Evolutionary conservation across 2,888 invertebrate genomes (phyloP), one percentile per base, ranked within the genome.

Genomic region (Xylocampa areola): DNA sequence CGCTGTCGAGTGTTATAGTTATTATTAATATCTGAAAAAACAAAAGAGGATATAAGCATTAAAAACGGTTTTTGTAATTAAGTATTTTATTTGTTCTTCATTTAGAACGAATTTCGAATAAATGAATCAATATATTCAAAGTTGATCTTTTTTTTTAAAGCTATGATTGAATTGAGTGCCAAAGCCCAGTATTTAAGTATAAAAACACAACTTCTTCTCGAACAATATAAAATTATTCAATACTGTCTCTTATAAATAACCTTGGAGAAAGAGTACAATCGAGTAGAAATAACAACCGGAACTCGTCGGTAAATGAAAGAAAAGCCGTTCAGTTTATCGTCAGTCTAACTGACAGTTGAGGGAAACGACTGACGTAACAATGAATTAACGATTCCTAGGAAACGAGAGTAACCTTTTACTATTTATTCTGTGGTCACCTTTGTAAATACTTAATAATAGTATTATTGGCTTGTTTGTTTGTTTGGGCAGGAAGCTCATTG

Each of bases 371-470:
- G 55, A 69, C 55, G 48, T 37, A 35, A 39, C 55, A 69, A 66
- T 55, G 66, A 61, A 61, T 65, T 55, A 69, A 61, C 69, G 47
- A 68, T 65, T 60, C 19, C 43, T 57, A 35, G 13, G 29, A 40
- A 27, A 45, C 11, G 30, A n/a, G 5, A 2, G n/a, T 66, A 66
- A 53, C 66, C 66, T 60, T 66, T 57, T 53, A 36, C 48, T 41
- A 29, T 44, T 39, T 53, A n/a, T 45, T 21, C 14, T 41, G n/a
- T 13, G 25, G 10, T 25, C 19, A 25, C 45, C 25, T 65, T 49
- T 41, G 40, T 63, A 8, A 63, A 65, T 64, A 59, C 23, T 65
- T 65, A 51, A 64, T 57, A 35, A 13, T 2, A 7, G 1, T 7
- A 23, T 29, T n/a, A 35, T 43, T 13, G 19, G 29, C 14, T 36